A percentile compares a stretch with the other conserved stretches of the same genome.
Conservation (phyloP, 2,113 vertebrate species). For the Psilopsiagon aymara region DNA sequence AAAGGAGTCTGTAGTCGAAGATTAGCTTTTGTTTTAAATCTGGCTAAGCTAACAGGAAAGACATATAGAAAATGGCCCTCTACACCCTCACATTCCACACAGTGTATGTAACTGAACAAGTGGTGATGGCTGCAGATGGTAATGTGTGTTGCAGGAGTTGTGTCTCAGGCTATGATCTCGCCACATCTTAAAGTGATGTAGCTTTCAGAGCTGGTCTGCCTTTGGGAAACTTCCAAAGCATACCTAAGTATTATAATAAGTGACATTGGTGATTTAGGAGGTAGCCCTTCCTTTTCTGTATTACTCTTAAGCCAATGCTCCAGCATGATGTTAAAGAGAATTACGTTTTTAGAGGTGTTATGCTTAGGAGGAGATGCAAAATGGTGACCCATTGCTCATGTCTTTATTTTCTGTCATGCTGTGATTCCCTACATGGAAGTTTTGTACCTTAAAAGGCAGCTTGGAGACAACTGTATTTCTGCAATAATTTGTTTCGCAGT, state of each 20-base stretch:
- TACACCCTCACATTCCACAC: neutral
- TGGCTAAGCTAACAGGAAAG: neutral
- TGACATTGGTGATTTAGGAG: neutral
- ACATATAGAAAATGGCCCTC: neutral
- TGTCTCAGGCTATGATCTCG: neutral
- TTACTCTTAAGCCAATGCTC: neutral
- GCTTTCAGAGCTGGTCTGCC: neutral
- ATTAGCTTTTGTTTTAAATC: neutral
- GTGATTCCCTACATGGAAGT: neutral
- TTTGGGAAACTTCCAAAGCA: neutral
- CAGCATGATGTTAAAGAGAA: neutral
- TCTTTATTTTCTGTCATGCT: neutral
- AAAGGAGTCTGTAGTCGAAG: neutral
- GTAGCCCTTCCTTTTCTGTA: neutral
- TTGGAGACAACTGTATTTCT: neutral
- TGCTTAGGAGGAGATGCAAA: neutral
- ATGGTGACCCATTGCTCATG: neutral
- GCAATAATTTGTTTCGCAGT: neutral
- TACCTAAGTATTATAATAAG: neutral
- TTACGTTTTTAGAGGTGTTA: neutral
- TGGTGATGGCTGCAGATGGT: neutral
- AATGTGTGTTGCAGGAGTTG: neutral
- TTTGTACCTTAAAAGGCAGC: neutral
- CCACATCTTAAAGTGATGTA: neutral
- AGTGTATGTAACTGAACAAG: neutral